A percentile compares a stretch with the other conserved stretches of the same genome.
These are phyloP conservation scores for Enteromius unitaeniatus DNA, from an alignment of 2,797 vertebrate species.

Conservation along the genomic window DNA sequence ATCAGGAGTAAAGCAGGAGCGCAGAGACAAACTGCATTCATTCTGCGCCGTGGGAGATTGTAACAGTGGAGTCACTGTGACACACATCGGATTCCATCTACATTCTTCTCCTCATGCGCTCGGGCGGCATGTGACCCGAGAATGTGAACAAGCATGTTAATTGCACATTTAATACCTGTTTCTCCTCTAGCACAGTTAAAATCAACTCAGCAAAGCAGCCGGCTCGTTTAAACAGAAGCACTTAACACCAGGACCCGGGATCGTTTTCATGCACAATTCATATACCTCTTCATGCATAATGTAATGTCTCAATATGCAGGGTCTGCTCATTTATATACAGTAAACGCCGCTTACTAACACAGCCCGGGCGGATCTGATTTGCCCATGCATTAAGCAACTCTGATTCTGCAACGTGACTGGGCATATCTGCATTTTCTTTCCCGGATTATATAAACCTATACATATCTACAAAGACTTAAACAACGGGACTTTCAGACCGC, in stretches of 20 bases:
- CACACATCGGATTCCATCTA: slow-evolving; percentile 13
- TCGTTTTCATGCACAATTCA: slow-evolving; percentile 37
- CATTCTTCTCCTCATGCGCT: slow-evolving; percentile 19
- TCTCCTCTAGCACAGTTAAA: slow-evolving; percentile 23
- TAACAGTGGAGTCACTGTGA: slow-evolving; percentile 17
- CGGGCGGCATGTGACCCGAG: slow-evolving; percentile 2
- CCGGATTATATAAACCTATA: slow-evolving; percentile 57
- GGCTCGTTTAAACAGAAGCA: slow-evolving; percentile 23
- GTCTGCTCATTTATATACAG: slow-evolving; percentile 44
- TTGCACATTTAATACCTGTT: slow-evolving; percentile 38
- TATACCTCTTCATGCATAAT: slow-evolving; percentile 42
- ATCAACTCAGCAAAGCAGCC: slow-evolving; percentile 16
- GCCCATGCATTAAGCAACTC: slow-evolving; percentile 47
- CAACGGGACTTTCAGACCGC: slow-evolving; percentile 33
- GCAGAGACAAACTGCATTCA: background rate
- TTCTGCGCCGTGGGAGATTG: background rate
- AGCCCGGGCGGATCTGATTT: slow-evolving; percentile 47
- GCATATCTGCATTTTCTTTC: slow-evolving; percentile 17
- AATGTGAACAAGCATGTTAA: slow-evolving; percentile 46
- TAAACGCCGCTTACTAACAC: slow-evolving; percentile 37
- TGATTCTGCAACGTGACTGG: slow-evolving; percentile 50
- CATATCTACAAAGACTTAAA: slow-evolving; percentile 46
- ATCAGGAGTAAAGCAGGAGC: slow-evolving; percentile 3
- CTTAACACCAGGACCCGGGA: slow-evolving; percentile 39
- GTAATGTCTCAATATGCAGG: slow-evolving; percentile 41